Conservation (phyloP, 1,140 invertebrate genomes). For the Drosophila suzukii region DNA sequence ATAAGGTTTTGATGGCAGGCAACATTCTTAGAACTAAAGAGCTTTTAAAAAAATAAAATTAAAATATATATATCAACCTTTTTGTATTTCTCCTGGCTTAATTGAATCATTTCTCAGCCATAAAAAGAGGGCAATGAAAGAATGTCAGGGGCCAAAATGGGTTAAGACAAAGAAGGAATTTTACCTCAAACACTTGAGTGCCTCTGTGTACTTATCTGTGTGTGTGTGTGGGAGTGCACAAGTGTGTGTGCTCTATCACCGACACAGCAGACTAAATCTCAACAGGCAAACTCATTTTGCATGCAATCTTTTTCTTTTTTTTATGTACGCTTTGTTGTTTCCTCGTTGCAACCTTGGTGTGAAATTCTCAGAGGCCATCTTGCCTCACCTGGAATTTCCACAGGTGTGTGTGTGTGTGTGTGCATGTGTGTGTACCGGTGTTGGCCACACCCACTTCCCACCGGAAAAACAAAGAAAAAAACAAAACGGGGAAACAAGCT, state of each 20-base stretch:
- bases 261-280: slow-evolving; percentile 21
- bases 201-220: neutral
- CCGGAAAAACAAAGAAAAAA: neutral
- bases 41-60: neutral
- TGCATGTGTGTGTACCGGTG: neutral
- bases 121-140: slow-evolving; percentile 4
- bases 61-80: neutral
- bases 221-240: neutral
- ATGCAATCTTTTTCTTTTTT: slow-evolving; percentile 15
- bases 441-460: neutral
- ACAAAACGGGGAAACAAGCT: neutral
- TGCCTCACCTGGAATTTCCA: slow-evolving; percentile 9
- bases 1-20: too few species aligned
- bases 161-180: neutral
- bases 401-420: neutral
- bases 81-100: neutral
- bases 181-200: slow-evolving; percentile 11
- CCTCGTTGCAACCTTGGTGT: slow-evolving; percentile 11
- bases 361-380: slow-evolving; percentile 17
- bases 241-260: slow-evolving; percentile 25
- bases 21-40: too few species aligned
- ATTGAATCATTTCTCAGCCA: slow-evolving; percentile 3
- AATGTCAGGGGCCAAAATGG: neutral
- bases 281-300: slow-evolving; percentile 30
- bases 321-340: slow-evolving; percentile 1